phyloP scores from a whole-genome alignment of 2,113 vertebrate species.

The Nycticebus coucang region DNA sequence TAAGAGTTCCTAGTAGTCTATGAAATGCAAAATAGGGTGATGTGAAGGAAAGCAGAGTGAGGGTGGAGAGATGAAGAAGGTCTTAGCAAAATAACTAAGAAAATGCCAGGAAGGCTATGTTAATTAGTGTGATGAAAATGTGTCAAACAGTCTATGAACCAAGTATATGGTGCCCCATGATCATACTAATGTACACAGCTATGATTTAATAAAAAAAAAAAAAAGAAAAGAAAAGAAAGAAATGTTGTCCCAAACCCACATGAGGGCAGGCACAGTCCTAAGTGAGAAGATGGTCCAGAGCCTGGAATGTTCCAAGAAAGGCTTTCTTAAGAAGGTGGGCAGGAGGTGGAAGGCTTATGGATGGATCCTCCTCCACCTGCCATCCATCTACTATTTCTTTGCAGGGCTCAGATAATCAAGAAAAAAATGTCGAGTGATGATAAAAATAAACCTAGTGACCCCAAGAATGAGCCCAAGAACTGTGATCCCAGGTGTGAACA shows the following conservation, averaged over 20 bases:
- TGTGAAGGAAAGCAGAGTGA: neutral
- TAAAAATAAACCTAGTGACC: constrained; percentile 32
- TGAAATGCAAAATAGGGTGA: neutral
- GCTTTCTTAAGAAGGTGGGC: neutral
- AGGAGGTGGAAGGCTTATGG: too few species aligned
- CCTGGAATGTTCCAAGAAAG: neutral
- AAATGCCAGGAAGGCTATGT: too few species aligned
- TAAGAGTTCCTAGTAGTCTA: neutral
- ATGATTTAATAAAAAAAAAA: too few species aligned
- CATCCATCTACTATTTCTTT: neutral
- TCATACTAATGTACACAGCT: too few species aligned
- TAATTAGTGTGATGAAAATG: too few species aligned
- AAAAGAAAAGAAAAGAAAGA: too few species aligned
- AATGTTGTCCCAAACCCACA: neutral
- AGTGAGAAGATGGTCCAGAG: neutral
- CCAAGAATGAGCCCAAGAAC: constrained; percentile 57
- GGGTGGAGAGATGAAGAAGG: neutral
- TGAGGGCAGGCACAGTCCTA: neutral
- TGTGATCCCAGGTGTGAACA: constrained; percentile 65
- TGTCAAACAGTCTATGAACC: too few species aligned
- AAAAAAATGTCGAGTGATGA: constrained; percentile 69
- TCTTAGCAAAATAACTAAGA: too few species aligned
- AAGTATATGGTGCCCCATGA: too few species aligned
- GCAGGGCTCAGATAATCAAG: constrained; percentile 41
- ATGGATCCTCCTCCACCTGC: neutral